phyloP scores from a whole-genome alignment of 2,888 invertebrate genomes.

The Rhopalosiphum nymphaeae region DNA sequence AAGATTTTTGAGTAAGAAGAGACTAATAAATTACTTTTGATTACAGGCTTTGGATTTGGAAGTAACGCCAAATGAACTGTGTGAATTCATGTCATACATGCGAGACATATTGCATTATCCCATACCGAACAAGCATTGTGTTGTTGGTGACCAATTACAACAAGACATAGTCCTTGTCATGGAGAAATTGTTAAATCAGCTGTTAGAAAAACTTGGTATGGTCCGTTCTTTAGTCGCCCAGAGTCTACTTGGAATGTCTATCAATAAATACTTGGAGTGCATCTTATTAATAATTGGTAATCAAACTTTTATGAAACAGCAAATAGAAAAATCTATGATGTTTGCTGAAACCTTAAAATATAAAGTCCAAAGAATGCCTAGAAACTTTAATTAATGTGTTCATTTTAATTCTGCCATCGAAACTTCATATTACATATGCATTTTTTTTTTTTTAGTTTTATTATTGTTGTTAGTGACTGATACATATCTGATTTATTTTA shows the following conservation, averaged over 20 bases:
- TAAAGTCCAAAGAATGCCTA: neutral
- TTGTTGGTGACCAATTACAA: slow-evolving; percentile 39
- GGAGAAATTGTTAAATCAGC: slow-evolving; percentile 26
- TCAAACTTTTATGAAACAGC: slow-evolving; percentile 32
- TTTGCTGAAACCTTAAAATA: slow-evolving; percentile 12
- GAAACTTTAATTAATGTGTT: slow-evolving; percentile 25
- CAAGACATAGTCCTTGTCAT: slow-evolving; percentile 38
- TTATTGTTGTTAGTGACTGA: neutral
- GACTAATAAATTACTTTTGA: neutral
- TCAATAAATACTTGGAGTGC: slow-evolving; percentile 55
- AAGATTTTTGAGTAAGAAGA: neutral
- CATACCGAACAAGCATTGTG: slow-evolving; percentile 49
- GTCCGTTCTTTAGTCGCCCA: neutral
- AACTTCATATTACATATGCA: neutral
- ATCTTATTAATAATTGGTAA: slow-evolving; percentile 25
- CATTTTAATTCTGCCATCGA: neutral
- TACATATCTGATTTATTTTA: neutral
- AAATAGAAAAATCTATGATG: neutral
- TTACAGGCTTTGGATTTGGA: slow-evolving; percentile 52
- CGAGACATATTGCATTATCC: slow-evolving; percentile 44
- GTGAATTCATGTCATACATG: slow-evolving; percentile 48
- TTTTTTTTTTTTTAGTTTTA: neutral
- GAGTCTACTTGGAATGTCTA: slow-evolving; percentile 21
- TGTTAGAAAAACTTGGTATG: slow-evolving; percentile 1
- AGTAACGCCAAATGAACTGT: slow-evolving; percentile 16